Conservation (phyloP, 2,797 vertebrate species). For the Malacoctenus gilli region DNA sequence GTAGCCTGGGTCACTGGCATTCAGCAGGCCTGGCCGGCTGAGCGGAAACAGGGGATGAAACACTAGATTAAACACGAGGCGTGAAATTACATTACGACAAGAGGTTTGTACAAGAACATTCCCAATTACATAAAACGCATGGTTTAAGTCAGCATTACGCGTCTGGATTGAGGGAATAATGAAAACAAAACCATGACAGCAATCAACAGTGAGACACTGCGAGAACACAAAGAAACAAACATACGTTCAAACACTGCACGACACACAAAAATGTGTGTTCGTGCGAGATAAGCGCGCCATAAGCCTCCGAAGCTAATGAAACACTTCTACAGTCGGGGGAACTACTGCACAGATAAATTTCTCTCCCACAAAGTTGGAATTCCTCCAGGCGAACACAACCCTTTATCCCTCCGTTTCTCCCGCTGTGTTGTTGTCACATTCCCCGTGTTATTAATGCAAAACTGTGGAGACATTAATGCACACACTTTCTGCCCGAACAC, state of each 20-base stretch:
- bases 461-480: constrained; percentile 51
- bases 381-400: constrained; percentile 61
- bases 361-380: constrained; percentile 57
- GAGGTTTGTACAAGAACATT: constrained; percentile 8
- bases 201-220: too few relatives aligned
- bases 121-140: constrained; percentile 10
- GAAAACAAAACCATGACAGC: constrained; percentile 35
- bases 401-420: constrained; percentile 63
- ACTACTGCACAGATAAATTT: constrained; percentile 43
- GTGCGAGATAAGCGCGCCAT: constrained; percentile 57
- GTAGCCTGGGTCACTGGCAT: constrained; percentile 91
- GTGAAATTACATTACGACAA: constrained; percentile 27
- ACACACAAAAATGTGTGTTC: constrained; percentile 39
- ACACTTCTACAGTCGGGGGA: constrained; percentile 33
- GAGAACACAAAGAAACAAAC: too few relatives aligned
- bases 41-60: constrained; percentile 37
- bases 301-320: constrained; percentile 54
- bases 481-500: constrained; percentile 44
- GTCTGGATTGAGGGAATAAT: constrained; percentile 30
- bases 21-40: constrained; percentile 94
- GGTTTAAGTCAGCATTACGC: constrained; percentile 24
- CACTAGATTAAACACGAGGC: constrained; percentile 19
- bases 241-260: constrained; percentile 55
- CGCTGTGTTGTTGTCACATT: constrained; percentile 64
- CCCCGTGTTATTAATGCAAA: constrained; percentile 61